Evolutionary conservation across 2,797 vertebrate genomes (phyloP).

Genomic region (Steatocranus sp.): DNA sequence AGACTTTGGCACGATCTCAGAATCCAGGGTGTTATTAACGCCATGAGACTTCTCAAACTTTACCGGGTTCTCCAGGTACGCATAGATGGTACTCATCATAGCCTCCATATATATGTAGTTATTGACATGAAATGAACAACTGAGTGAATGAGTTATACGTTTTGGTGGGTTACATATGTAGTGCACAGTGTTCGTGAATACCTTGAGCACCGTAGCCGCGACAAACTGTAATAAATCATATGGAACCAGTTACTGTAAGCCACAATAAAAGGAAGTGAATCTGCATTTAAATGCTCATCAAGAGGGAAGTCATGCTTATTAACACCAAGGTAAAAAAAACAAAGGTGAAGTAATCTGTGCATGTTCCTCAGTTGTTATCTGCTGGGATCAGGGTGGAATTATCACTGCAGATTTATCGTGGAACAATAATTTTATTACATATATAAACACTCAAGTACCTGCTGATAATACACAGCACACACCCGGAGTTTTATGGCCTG

Average conservation of each 20-base stretch:
- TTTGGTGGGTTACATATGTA: not conserved
- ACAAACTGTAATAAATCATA: not conserved
- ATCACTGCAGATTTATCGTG: not conserved
- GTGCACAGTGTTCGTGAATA: not conserved
- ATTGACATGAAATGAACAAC: not conserved
- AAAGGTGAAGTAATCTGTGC: not conserved
- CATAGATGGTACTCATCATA: slow-evolving; percentile 90
- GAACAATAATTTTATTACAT: not conserved
- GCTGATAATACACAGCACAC: not conserved
- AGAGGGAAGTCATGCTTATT: not conserved
- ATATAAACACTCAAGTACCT: not conserved
- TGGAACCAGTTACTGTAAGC: not conserved
- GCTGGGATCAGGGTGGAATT: not conserved
- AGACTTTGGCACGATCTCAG: slow-evolving; percentile 67
- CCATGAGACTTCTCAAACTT: slow-evolving; percentile 95
- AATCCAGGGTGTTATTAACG: slow-evolving; percentile 80
- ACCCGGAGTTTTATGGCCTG: not conserved
- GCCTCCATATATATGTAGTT: slow-evolving; percentile 84
- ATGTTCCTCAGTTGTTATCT: not conserved
- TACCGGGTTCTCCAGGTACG: slow-evolving; percentile 86
- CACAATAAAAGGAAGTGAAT: not conserved
- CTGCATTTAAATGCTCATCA: not conserved
- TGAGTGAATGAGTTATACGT: not conserved
- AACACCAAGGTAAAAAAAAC: not conserved
- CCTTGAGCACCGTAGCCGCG: not conserved